Conservation (phyloP, 2,888 invertebrate genomes). For the Drosophila robusta region DNA sequence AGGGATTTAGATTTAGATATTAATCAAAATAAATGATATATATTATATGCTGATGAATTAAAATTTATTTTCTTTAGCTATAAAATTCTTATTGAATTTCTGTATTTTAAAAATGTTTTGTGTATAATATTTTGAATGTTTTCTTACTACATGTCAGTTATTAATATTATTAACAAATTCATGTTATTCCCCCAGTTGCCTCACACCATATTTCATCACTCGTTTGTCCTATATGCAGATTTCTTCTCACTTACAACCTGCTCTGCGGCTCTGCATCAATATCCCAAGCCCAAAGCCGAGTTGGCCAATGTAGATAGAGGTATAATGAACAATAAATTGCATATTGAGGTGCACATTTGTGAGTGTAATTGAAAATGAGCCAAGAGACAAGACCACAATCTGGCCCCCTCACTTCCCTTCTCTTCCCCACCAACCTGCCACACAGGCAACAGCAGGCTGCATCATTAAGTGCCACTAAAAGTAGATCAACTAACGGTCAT, state of each 20-base stretch:
- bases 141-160: no score
- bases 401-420: no score
- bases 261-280: conserved; percentile 1
- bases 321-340: conserved; percentile 72
- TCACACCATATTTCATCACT: neutral
- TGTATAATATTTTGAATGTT: no score
- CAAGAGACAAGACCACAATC: conserved; percentile 14
- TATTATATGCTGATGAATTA: no score
- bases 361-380: conserved; percentile 68
- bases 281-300: conserved; percentile 2
- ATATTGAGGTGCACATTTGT: conserved; percentile 60
- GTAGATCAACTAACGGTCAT: conserved; percentile 73
- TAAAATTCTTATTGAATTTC: no score
- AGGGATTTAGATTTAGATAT: no score
- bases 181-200: no score
- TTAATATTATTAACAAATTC: no score
- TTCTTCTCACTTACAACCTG: conserved; percentile 6
- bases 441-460: conserved; percentile 27
- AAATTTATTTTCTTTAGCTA: no score
- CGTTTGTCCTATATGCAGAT: neutral
- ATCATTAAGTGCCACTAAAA: conserved; percentile 68
- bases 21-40: no score
- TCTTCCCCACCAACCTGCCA: neutral
- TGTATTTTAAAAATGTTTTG: no score
- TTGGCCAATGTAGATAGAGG: conserved; percentile 43